Conservation (phyloP, 1,140 invertebrate genomes). For the Neuroterus valhalla region DNA sequence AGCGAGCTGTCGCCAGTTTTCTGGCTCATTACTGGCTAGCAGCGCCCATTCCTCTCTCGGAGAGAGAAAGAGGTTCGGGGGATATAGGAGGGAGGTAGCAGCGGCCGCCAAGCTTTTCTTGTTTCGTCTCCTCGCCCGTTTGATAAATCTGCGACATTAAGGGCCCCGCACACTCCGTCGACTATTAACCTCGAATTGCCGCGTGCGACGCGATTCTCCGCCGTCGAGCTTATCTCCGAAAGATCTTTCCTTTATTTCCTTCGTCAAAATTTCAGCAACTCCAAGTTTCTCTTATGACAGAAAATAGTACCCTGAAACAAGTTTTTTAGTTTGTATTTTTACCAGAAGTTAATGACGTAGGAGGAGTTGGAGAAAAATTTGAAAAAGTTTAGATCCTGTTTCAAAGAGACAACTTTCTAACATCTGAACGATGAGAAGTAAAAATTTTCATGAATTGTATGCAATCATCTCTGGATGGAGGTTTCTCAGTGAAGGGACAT, state of each 20-base stretch:
- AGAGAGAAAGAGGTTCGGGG: constrained; percentile 36
- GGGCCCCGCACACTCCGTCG: constrained; percentile 49
- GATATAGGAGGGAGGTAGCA: constrained; percentile 42
- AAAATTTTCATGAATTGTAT: neutral
- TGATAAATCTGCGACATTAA: constrained; percentile 66
- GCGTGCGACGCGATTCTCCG: constrained; percentile 38
- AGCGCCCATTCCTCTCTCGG: constrained; percentile 66
- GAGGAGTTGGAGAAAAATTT: neutral
- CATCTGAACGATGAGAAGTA: neutral
- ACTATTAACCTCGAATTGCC: constrained; percentile 57
- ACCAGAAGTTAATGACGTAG: neutral
- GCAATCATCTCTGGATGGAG: neutral
- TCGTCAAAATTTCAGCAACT: neutral
- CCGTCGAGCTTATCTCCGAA: neutral
- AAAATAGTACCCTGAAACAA: too few species aligned
- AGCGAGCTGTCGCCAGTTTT: constrained; percentile 74
- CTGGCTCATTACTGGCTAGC: constrained; percentile 72
- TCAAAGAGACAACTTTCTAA: constrained; percentile 1
- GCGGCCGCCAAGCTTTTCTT: constrained; percentile 55
- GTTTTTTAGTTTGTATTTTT: neutral
- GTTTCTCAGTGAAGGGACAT: constrained; percentile 4
- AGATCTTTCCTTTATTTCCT: neutral
- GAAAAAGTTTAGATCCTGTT: neutral
- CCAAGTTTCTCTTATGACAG: neutral
- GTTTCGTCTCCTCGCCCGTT: constrained; percentile 58